A percentile compares a stretch with the other conserved stretches of the same genome.
phyloP scores from a whole-genome alignment of 92 coral and sea anemone species.

The Zoanthus sociatus region DNA sequence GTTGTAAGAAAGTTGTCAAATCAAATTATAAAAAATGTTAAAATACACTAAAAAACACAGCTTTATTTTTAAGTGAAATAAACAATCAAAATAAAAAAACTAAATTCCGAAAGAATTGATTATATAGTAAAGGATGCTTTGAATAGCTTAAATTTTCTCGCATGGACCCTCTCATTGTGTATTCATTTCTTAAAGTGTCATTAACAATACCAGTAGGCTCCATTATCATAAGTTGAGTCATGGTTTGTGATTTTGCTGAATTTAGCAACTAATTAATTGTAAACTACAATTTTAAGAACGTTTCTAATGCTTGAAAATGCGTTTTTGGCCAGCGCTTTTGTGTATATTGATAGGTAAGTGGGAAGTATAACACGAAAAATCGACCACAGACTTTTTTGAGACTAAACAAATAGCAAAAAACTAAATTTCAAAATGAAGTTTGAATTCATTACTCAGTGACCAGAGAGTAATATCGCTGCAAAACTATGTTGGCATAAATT shows the following conservation, averaged over 20 bases:
- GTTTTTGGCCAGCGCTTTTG: neutral
- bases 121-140: no score
- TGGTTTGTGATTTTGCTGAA: constrained; percentile 26
- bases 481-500: neutral
- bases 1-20: no score
- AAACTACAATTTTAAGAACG: neutral
- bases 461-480: neutral
- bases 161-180: neutral
- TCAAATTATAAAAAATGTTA: no score
- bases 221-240: constrained; percentile 29
- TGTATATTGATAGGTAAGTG: neutral
- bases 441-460: neutral
- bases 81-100: neutral
- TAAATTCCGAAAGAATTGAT: neutral
- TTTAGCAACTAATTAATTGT: neutral
- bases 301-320: neutral
- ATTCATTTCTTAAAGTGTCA: neutral
- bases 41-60: no score
- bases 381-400: neutral
- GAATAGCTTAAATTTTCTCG: neutral
- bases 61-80: no score
- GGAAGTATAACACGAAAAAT: neutral
- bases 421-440: neutral
- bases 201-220: constrained; percentile 6
- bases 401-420: neutral